These are phyloP conservation scores for Sebastes hubbsi DNA, from an alignment of 2,797 vertebrate genomes.

Conservation along the genomic window DNA sequence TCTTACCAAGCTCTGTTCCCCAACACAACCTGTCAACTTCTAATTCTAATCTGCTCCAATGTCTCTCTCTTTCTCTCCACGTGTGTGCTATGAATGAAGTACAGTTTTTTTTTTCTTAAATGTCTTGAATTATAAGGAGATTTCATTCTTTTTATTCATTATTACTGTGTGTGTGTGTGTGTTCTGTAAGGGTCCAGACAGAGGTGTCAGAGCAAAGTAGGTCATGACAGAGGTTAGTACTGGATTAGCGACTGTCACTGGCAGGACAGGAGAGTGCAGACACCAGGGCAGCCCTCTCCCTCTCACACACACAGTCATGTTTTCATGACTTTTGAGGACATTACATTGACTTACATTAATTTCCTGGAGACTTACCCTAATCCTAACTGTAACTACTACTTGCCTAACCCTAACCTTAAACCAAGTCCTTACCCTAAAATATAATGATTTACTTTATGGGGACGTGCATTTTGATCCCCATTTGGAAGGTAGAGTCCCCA, in stretches of 20 bases:
- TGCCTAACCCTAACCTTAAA: too few species aligned
- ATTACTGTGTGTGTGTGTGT: conserved; percentile 24
- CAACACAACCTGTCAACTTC: conserved; percentile 58
- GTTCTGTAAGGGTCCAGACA: conserved; percentile 45
- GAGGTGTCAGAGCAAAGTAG: conserved; percentile 70
- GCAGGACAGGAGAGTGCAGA: conserved; percentile 70
- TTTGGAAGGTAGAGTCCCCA: too few species aligned
- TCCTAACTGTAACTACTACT: too few species aligned
- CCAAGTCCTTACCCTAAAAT: too few species aligned
- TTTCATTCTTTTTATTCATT: conserved; percentile 34
- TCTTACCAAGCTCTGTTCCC: conserved; percentile 48
- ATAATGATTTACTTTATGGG: too few species aligned
- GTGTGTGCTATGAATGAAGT: conserved; percentile 8
- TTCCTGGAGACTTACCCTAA: too few species aligned
- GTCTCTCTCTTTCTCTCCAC: not conserved
- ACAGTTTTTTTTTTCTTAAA: not conserved
- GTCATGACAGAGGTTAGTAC: conserved; percentile 81
- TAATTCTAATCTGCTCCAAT: conserved; percentile 59
- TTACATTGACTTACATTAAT: too few species aligned
- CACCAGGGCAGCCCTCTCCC: conserved; percentile 57
- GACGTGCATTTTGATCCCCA: too few species aligned
- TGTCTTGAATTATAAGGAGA: conserved; percentile 28
- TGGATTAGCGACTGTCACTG: conserved; percentile 81
- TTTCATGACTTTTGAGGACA: too few species aligned
- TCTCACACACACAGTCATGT: conserved; percentile 24